Conservation (phyloP, 2,888 invertebrate genomes). For the Strigamia maritima region DNA sequence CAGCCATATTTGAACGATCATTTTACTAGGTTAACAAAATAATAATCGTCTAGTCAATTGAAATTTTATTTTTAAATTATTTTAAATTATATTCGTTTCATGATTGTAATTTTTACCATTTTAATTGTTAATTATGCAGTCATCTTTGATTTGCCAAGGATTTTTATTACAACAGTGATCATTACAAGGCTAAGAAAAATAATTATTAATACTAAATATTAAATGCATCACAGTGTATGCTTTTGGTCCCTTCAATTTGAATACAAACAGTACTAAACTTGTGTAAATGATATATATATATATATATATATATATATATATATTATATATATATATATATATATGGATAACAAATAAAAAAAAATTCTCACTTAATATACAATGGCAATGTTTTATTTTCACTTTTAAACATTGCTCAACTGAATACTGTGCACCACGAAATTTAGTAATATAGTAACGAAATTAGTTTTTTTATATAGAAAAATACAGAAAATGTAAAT, state of each 20-base stretch:
- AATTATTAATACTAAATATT: background rate
- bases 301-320: background rate
- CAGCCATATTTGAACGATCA: background rate
- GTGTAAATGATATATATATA: background rate
- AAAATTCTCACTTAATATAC: background rate
- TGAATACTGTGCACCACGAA: background rate
- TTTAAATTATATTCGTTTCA: background rate
- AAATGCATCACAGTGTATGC: background rate
- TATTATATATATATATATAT: background rate
- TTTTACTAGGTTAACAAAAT: background rate
- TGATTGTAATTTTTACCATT: background rate
- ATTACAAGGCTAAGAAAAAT: background rate
- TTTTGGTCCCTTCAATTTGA: background rate
- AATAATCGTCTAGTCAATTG: background rate
- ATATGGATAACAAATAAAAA: background rate
- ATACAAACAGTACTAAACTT: background rate
- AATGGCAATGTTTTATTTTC: background rate
- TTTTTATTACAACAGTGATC: background rate
- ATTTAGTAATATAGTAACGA: too few species aligned
- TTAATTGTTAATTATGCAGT: background rate
- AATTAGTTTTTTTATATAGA: too few species aligned
- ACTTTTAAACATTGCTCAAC: background rate
- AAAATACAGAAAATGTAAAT: too few species aligned
- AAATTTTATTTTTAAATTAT: background rate
- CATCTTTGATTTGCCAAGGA: conserved; percentile 2